Evolutionary conservation across 2,113 vertebrate genomes (phyloP).

Genomic region (Willisornis vidua): DNA sequence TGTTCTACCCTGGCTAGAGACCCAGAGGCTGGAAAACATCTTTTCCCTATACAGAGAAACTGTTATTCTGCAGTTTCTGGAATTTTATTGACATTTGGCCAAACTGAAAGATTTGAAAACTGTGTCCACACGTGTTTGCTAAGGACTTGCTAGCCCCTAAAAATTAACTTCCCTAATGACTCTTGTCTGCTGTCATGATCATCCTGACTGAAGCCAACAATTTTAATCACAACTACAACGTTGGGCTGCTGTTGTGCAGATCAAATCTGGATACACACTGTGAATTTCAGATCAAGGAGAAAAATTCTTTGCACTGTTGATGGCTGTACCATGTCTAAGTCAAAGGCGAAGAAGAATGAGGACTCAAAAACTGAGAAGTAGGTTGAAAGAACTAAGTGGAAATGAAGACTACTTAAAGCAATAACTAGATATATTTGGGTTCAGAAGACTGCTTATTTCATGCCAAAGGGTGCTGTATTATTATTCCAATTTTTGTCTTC

Average conservation of each 20-base stretch:
- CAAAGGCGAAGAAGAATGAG: neutral
- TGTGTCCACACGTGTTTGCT: neutral
- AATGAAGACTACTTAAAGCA: neutral
- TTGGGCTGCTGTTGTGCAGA: neutral
- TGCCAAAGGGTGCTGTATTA: neutral
- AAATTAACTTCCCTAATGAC: neutral
- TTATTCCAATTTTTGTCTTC: neutral
- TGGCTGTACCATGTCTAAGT: neutral
- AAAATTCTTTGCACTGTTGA: neutral
- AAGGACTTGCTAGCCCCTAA: neutral
- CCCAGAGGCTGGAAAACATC: neutral
- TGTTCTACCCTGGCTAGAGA: neutral
- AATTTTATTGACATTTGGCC: neutral
- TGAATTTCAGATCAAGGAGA: neutral
- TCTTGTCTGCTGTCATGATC: neutral
- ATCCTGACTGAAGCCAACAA: neutral
- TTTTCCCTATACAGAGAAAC: neutral
- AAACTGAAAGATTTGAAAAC: constrained; percentile 1
- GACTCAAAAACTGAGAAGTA: neutral
- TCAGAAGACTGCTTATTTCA: neutral
- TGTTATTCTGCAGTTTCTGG: neutral
- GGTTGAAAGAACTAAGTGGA: neutral
- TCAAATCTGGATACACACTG: neutral
- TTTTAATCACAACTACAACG: neutral
- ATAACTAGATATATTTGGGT: neutral